These are phyloP conservation scores for Cantharis nigra DNA, from an alignment of 2,888 invertebrate species.

Conservation along the genomic window DNA sequence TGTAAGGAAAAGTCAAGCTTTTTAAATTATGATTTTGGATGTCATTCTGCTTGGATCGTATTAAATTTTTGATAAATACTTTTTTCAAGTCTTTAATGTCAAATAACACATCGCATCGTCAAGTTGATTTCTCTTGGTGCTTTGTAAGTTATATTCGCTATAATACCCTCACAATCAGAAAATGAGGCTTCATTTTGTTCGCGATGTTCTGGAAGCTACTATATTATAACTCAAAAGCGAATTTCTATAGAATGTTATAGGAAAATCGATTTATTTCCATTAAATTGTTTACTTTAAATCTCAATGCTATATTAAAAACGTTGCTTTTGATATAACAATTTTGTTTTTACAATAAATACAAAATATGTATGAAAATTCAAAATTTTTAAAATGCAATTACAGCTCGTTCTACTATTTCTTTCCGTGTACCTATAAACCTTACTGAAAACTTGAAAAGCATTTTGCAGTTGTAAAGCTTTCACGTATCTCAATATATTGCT, in stretches of 20 bases:
- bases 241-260: background rate
- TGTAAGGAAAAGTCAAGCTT: background rate
- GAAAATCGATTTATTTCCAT: background rate
- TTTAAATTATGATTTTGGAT: background rate
- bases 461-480: slow-evolving; percentile 24
- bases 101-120: background rate
- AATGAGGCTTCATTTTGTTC: background rate
- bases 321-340: background rate
- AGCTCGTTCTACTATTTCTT: background rate
- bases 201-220: background rate
- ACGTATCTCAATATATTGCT: slow-evolving; percentile 18
- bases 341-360: background rate
- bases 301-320: background rate
- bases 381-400: background rate
- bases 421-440: background rate
- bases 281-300: background rate
- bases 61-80: background rate
- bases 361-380: background rate
- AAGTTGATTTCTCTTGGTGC: background rate
- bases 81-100: background rate
- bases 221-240: background rate
- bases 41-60: background rate
- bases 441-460: background rate
- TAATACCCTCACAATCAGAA: background rate
- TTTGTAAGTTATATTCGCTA: background rate